These are phyloP conservation scores for Piprites chloris DNA, from an alignment of 2,113 vertebrate species.

Conservation along the genomic window DNA sequence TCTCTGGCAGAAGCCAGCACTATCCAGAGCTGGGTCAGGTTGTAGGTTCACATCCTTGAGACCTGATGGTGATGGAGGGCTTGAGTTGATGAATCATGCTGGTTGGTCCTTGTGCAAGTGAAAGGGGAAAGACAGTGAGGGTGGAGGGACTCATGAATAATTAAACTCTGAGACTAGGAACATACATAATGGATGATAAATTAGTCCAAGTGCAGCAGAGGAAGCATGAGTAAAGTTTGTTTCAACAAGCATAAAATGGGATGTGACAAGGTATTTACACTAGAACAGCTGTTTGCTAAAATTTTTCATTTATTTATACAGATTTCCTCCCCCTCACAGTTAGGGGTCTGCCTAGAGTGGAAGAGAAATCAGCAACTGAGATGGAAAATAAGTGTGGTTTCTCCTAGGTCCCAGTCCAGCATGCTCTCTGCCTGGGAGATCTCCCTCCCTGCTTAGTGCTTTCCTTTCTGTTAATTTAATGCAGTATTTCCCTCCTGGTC, in stretches of 20 bases:
- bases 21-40: background rate
- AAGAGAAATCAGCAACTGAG: background rate
- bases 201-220: background rate
- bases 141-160: background rate
- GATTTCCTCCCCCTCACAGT: background rate
- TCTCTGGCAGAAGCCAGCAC: background rate
- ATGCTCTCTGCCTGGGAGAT: rapidly evolving
- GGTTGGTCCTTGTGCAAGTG: background rate
- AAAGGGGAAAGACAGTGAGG: background rate
- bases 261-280: background rate
- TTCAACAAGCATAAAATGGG: conserved; percentile 10
- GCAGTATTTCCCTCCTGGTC: background rate
- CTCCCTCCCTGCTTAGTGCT: background rate
- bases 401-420: background rate
- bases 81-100: background rate
- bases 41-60: background rate
- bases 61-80: background rate
- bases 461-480: background rate
- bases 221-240: background rate
- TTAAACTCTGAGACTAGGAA: background rate
- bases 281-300: background rate
- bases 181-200: conserved; percentile 35
- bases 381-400: background rate
- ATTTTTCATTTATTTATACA: background rate
- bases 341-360: background rate